Base-by-base conservation (phyloP, 2,888 invertebrate species). In the Allophyes oxyacanthae region DNA sequence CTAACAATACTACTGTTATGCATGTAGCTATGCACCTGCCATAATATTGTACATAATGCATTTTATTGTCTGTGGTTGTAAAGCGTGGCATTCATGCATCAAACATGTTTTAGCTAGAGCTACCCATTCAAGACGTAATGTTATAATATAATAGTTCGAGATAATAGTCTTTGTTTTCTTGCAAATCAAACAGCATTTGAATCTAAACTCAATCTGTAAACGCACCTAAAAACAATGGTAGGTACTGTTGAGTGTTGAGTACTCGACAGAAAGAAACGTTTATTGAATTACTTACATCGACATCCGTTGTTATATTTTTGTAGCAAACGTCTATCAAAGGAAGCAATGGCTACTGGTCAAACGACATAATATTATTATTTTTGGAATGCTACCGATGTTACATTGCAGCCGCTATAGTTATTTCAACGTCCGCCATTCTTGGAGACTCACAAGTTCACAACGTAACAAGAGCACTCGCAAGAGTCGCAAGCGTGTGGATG, bases 11-110 rank as follows among this genome's bases (percentile, higher is more conserved):
- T 8, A 33, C 9, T 30, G 4, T 38, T 25, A 10, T 25, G 28
- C 36, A 33, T 15, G 26, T n/a, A n/a, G n/a, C 25, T 15, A 41
- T 44, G 10, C 42, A 15, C 11, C 33, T 30, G 32, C 25, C 33
- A 44, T 57, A 30, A 56, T 14, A 41, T 43, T 33, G 43, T 41
- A 32, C 38, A 49, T 50, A 48, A 48, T 68, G 40, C 20, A 44
- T 50, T 50, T 59, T 41, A 64, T 64, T 55, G 48, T 68, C 51
- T 52, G 4, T 51, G 63, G 33, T 36, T 14, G 30, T 69, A 42
- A 52, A 33, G 30, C 42, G 33, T 20, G 8, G 40, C 37, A 45
- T 46, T 60, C 41, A 55, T 45, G 20, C 30, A 34, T 38, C 53
- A 41, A 49, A 48, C 10, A 2, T 43, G 13, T 14, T n/a, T n/a